Base-by-base conservation (phyloP, 2,888 invertebrate species). In the Ormyrus rosae region DNA sequence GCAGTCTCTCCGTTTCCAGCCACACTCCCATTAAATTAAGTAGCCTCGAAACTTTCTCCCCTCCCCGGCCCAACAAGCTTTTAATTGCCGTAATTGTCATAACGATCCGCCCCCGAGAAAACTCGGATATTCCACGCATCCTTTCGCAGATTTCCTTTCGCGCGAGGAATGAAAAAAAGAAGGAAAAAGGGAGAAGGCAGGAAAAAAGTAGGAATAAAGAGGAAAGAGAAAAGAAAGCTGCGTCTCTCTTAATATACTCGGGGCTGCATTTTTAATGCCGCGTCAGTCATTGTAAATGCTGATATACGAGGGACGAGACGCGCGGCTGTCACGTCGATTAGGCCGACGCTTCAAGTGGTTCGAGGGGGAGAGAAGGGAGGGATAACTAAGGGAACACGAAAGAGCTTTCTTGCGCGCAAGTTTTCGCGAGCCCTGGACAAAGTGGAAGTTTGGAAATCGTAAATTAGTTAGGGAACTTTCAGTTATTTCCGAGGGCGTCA, bases 281-380 rank as follows among this genome's bases (percentile, higher is more conserved):
- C 86, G 86, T 86, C 87, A 86, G 84, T 87, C 87, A 86, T 87
- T 86, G 86, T 86, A 87, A 87, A 85, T 87, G 85, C 84, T 86
- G 86, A 87, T 86, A 87, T 86, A 85, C 84, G 84, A 82, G 81
- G 83, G 83, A 81, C 69, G 56, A 34, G 74, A 63, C 70, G 72
- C 72, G 34, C 74, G 83, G 78, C 86, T 87, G 87, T 87, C 87
- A 86, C 85, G 87, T 86, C 87, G 88, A 87, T 87, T 87, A 87
- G 86, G 83, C 83, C 83, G 84, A 83, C 34, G 34, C 34, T 34
- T 34, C 34, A 34, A 34, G 34, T 34, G 34, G 34, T 34, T 34
- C 3, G 34, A 34, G 34, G 34, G 34, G 4, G 82, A 13, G 48
- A 46, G 51, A 45, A 58, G 70, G 81, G 58, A 83, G 83, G 80